phyloP scores from a whole-genome alignment of 2,888 invertebrate species.

The Cryptus viduatorius region DNA sequence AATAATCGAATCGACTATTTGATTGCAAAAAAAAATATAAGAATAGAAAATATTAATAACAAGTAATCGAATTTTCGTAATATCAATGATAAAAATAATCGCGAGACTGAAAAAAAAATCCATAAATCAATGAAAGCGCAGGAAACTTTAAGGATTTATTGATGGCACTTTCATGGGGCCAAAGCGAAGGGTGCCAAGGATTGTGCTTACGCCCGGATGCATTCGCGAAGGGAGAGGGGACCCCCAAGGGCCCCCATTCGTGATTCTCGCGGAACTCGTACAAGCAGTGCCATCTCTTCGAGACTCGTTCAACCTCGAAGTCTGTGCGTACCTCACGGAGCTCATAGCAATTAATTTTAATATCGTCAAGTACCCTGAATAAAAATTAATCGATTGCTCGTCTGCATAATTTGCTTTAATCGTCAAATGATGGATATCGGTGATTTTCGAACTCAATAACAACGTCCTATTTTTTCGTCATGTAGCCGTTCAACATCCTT shows the following conservation, averaged over 20 bases:
- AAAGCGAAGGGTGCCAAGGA: conserved; percentile 4
- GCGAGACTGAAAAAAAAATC: too few species aligned
- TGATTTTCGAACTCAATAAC: conserved; percentile 37
- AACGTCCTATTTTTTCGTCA: conserved; percentile 23
- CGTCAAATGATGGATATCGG: conserved; percentile 42
- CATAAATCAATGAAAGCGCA: too few species aligned
- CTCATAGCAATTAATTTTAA: conserved; percentile 41
- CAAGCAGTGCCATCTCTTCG: conserved; percentile 78
- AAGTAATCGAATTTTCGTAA: not conserved
- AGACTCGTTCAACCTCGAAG: conserved; percentile 47
- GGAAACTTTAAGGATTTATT: too few species aligned
- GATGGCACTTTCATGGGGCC: not conserved
- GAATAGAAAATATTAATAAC: not conserved
- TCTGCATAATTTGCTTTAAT: conserved; percentile 41
- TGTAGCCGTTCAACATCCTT: conserved; percentile 40
- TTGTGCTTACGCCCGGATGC: conserved; percentile 2
- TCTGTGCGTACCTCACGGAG: conserved; percentile 16
- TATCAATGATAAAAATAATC: not conserved
- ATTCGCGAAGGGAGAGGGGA: conserved; percentile 38
- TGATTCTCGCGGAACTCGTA: conserved; percentile 63
- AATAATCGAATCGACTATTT: not conserved
- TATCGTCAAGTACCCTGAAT: conserved; percentile 20
- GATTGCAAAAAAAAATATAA: not conserved
- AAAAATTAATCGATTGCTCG: conserved; percentile 46
- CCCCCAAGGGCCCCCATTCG: conserved; percentile 1